phyloP scores from a whole-genome alignment of 2,888 invertebrate genomes.

The Lathronympha strigana region DNA sequence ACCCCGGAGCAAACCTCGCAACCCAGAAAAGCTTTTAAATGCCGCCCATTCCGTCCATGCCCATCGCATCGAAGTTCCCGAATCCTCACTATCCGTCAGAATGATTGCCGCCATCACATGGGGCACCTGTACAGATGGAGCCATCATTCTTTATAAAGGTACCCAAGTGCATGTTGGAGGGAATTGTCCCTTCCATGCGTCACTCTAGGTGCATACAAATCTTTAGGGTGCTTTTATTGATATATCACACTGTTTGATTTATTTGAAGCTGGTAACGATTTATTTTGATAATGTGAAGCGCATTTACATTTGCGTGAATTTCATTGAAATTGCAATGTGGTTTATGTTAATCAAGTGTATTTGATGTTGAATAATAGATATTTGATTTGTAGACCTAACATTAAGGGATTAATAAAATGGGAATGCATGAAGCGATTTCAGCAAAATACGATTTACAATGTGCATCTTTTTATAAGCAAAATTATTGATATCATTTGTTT shows the following conservation, averaged over 20 bases:
- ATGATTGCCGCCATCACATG: slow-evolving; percentile 57
- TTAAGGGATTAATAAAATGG: neutral
- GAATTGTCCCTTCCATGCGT: slow-evolving; percentile 40
- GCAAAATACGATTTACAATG: neutral
- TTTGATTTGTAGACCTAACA: slow-evolving; percentile 1
- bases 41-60: slow-evolving; percentile 30
- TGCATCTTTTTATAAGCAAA: neutral
- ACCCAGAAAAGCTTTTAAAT: slow-evolving; percentile 38
- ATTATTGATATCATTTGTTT: neutral
- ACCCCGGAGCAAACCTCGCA: slow-evolving; percentile 17
- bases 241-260: slow-evolving; percentile 21
- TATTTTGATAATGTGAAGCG: slow-evolving; percentile 17
- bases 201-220: slow-evolving; percentile 37
- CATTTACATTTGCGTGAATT: neutral
- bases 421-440: neutral
- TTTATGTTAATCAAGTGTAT: slow-evolving; percentile 1
- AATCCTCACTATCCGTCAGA: slow-evolving; percentile 43
- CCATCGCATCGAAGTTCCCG: slow-evolving; percentile 32
- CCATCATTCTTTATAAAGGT: slow-evolving; percentile 45
- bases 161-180: slow-evolving; percentile 38
- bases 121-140: slow-evolving; percentile 53
- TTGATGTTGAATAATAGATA: neutral
- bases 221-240: slow-evolving; percentile 25
- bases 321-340: slow-evolving; percentile 4
- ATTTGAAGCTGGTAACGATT: slow-evolving; percentile 8